Evolutionary conservation across 2,113 vertebrate species (phyloP), one percentile per base, ranked within the genome.

Genomic region (Morone chrysops): DNA sequence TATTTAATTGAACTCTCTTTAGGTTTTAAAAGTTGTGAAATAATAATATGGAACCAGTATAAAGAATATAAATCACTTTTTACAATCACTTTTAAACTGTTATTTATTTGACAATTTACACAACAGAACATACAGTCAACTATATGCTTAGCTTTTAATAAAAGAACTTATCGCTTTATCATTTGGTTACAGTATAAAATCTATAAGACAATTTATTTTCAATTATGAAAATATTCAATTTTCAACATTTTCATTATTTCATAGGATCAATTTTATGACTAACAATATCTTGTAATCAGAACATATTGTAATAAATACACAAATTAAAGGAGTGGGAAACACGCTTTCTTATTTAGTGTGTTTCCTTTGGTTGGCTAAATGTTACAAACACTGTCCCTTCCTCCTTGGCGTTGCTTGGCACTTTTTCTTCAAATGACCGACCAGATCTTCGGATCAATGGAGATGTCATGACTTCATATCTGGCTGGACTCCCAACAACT

Each of bases 351-450:
- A 2, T 65, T 89, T 81, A 94, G 61, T 86, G 86, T 20, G 92
- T 93, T 70, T 88, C 84, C 50, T 93, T 96, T 80, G 95, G 94
- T 92, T 95, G 93, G 67, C 95, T 90, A 31, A 96, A 96, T 65
- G 96, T 95, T 75, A 97, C 95, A 83, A 94, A 96, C 38, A 96
- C 95, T 0, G 89, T 91, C 40, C 95, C 94, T 1, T 94, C 92
- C 41, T 95, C 95, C 56, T 95, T 95, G 51, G 90, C 77, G 12
- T 81, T 86, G 75, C 89, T 85, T 7, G 69, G 83, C 76, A 94
- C 92, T 40, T 93, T 90, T 75, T 95, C 87, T 0, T 88, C 74
- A 12, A 95, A 93, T 63, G 62, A 86, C 69, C 87, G 94, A 6
- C 89, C 50, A 54, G 96, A 93, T 65, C 92, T 95, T 75, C 53